phyloP scores from a whole-genome alignment of 2,888 invertebrate species.

The Marronus borbonicus region DNA sequence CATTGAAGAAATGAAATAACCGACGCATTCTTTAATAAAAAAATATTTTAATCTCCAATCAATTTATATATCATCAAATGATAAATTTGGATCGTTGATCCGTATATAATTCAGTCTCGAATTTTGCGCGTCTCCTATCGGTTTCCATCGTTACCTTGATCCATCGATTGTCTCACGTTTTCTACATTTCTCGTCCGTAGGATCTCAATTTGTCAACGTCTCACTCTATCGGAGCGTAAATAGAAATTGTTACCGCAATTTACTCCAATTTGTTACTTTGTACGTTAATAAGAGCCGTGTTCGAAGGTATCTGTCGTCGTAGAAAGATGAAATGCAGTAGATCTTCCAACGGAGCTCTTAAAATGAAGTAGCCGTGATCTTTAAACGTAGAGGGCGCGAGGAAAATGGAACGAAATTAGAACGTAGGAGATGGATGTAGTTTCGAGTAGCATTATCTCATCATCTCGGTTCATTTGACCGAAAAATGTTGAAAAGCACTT shows the following conservation, averaged over 20 bases:
- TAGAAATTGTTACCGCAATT: constrained; percentile 31
- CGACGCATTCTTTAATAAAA: too few species aligned
- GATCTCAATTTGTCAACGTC: constrained; percentile 40
- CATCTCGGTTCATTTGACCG: constrained; percentile 1
- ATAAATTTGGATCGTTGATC: constrained; percentile 29
- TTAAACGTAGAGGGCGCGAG: background rate
- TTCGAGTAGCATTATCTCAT: background rate
- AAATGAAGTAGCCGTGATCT: background rate
- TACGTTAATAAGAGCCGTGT: constrained; percentile 11
- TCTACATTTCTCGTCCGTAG: background rate
- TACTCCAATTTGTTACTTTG: constrained; percentile 26
- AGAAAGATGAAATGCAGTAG: background rate
- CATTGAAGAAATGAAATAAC: too few species aligned
- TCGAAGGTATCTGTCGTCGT: constrained; percentile 1
- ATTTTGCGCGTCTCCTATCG: constrained; percentile 5
- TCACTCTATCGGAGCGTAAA: constrained; percentile 38
- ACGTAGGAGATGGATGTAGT: background rate
- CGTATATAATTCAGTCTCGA: constrained; percentile 24
- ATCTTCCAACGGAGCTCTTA: background rate
- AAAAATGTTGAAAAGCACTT: constrained; percentile 12
- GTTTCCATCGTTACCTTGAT: background rate
- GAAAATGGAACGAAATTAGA: background rate
- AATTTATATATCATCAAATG: constrained; percentile 18
- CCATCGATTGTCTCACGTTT: background rate
- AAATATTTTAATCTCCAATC: too few species aligned